Evolutionary conservation across 2,888 invertebrate species (phyloP).

Genomic region (Acanthosepion esculentum): DNA sequence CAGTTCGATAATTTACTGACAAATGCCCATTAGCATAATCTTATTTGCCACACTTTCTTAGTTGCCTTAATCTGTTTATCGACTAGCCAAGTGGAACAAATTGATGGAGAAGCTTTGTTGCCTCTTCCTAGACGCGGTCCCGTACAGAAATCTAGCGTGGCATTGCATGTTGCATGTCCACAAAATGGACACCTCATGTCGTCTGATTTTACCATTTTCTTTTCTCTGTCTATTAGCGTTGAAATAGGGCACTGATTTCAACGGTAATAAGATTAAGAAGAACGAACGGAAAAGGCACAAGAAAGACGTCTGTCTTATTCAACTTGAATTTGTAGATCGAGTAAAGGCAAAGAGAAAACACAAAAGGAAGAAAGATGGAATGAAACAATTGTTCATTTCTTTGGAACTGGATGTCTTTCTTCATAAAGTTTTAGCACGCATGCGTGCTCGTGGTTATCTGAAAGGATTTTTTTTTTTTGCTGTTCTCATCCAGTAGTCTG

Average conservation of each 20-base stretch:
- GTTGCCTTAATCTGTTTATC: not conserved
- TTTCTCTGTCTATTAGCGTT: not conserved
- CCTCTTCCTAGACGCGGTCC: not conserved
- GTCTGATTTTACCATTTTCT: not conserved
- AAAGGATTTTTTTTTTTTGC: not conserved
- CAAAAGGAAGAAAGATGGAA: not conserved
- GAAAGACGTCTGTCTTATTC: not conserved
- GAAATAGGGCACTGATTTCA: not conserved
- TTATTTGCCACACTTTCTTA: not conserved
- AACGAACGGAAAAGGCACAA: not conserved
- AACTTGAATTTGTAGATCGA: not conserved
- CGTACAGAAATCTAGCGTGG: not conserved
- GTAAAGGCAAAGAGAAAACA: not conserved
- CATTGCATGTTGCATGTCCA: not conserved
- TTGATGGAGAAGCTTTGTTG: conserved; percentile 6
- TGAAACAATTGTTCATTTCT: not conserved
- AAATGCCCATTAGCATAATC: not conserved
- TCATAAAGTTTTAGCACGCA: not conserved
- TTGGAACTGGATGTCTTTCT: not conserved
- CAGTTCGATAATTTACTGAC: not conserved
- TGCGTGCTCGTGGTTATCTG: not conserved
- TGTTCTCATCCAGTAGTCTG: not conserved
- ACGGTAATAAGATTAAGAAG: not conserved
- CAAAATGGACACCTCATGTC: not conserved
- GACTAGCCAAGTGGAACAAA: not conserved